These are phyloP conservation scores for Archilochus colubris DNA, from an alignment of 2,113 vertebrate species.

Conservation along the genomic window DNA sequence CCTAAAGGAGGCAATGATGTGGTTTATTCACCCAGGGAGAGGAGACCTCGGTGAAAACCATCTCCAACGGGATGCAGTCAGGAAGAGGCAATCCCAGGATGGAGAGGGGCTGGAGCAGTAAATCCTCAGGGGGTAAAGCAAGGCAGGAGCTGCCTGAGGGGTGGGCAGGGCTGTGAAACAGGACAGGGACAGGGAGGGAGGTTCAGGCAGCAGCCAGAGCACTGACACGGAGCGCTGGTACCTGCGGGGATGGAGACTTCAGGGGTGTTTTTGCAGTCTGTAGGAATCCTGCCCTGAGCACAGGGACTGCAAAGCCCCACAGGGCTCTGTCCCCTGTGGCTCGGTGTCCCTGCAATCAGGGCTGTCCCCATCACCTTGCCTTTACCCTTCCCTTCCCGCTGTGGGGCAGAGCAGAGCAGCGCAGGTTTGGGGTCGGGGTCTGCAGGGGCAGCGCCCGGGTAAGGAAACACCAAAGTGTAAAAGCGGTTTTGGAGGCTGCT, in stretches of 20 bases:
- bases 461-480: not conserved
- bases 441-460: rapidly evolving
- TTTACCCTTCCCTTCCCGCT: not conserved
- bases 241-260: not conserved
- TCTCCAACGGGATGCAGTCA: rapidly evolving
- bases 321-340: not conserved
- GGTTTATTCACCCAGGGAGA: not conserved
- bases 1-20: rapidly evolving
- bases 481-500: not conserved
- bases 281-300: not conserved
- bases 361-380: not conserved
- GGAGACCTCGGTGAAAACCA: rapidly evolving
- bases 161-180: not conserved
- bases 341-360: not conserved
- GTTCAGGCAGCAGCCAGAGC: not conserved
- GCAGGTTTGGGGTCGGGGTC: not conserved
- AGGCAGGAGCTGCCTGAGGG: not conserved
- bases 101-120: not conserved
- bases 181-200: rapidly evolving
- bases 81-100: rapidly evolving
- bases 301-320: too few relatives aligned
- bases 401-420: not conserved
- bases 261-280: too few relatives aligned
- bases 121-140: not conserved
- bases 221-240: too few relatives aligned